These are phyloP conservation scores for Bos javanicus DNA, from an alignment of 2,113 vertebrate genomes.

Conservation along the genomic window DNA sequence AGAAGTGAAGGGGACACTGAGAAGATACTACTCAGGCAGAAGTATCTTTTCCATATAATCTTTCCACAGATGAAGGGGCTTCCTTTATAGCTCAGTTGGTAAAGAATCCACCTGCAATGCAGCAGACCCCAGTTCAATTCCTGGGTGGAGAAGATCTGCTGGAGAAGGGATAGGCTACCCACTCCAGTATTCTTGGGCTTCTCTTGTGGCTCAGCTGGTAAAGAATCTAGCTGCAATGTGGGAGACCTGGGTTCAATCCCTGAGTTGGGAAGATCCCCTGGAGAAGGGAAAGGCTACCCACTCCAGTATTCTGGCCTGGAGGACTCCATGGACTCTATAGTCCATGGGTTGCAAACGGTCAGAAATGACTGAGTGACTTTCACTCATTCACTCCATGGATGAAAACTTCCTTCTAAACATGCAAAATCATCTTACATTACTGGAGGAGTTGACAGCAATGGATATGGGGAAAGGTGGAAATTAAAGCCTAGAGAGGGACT, in stretches of 20 bases:
- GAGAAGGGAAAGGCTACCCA: background rate
- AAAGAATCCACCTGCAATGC: background rate
- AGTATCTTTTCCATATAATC: background rate
- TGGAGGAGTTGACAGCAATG: background rate
- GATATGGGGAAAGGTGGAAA: background rate
- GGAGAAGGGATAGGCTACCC: background rate
- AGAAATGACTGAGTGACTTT: background rate
- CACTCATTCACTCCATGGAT: background rate
- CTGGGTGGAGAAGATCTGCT: background rate
- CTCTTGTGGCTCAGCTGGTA: background rate
- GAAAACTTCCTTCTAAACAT: background rate
- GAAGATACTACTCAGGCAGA: background rate
- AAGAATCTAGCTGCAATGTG: background rate
- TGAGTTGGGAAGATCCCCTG: background rate
- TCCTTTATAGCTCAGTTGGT: background rate
- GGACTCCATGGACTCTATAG: background rate
- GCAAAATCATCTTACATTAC: background rate
- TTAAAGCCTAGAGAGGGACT: background rate
- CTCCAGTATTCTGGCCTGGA: background rate
- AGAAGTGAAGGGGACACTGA: background rate
- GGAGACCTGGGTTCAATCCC: background rate
- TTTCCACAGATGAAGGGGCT: background rate
- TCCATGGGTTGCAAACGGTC: background rate
- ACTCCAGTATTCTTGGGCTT: background rate
- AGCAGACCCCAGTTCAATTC: background rate